Conservation (phyloP, 2,797 vertebrate species). For the Scarus forsteni region DNA sequence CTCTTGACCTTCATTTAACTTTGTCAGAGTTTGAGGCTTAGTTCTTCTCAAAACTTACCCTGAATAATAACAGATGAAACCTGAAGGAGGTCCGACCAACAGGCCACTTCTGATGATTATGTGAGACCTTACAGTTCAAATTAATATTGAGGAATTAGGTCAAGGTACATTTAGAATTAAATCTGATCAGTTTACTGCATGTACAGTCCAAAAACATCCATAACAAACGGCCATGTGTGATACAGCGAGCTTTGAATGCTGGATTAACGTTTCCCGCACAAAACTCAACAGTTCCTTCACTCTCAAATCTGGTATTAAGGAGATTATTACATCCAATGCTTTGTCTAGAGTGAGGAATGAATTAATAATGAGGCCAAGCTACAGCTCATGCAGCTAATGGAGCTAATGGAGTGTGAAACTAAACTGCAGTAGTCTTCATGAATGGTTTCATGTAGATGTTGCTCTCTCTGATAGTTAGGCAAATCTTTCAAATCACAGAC, state of each 20-base stretch:
- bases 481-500: background rate
- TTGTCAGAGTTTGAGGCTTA: background rate
- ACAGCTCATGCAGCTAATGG: slow-evolving; percentile 9
- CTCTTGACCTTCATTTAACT: slow-evolving; percentile 1
- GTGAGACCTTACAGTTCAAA: background rate
- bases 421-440: slow-evolving; percentile 6
- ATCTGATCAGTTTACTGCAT: background rate
- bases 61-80: background rate
- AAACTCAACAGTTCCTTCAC: slow-evolving; percentile 45
- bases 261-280: slow-evolving; percentile 56
- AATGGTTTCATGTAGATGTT: background rate
- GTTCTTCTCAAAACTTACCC: background rate
- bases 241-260: slow-evolving; percentile 9
- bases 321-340: slow-evolving; percentile 57
- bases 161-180: background rate
- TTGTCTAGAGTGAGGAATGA: slow-evolving; percentile 50
- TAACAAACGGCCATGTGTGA: slow-evolving; percentile 27
- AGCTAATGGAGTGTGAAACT: slow-evolving; percentile 26
- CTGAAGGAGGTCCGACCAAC: background rate
- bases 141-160: background rate
- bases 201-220: background rate
- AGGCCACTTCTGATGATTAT: background rate
- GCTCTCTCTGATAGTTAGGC: background rate
- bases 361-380: slow-evolving; percentile 54
- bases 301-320: slow-evolving; percentile 58